These are phyloP conservation scores for Dolichallabes microphthalmus DNA, from an alignment of 2,113 vertebrate genomes.

Conservation along the genomic window DNA sequence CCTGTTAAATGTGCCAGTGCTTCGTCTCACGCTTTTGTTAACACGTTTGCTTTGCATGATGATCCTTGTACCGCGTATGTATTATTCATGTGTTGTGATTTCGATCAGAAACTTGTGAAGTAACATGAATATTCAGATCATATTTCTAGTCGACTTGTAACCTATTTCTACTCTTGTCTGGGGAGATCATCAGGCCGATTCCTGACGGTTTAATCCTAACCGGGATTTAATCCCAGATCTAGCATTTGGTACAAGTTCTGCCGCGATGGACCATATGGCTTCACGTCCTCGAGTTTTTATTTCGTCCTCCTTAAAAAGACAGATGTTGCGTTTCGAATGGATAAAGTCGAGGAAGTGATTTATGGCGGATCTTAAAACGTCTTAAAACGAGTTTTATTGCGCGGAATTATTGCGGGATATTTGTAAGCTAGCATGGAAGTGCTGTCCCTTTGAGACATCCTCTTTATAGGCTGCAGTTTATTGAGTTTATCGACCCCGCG, in stretches of 20 bases:
- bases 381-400: not conserved
- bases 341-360: not conserved
- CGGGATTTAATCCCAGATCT: slow-evolving; percentile 3
- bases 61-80: slow-evolving; percentile 5
- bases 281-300: slow-evolving; percentile 22
- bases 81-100: slow-evolving; percentile 22
- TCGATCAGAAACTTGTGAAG: not conserved
- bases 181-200: not conserved
- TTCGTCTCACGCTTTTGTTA: slow-evolving; percentile 4
- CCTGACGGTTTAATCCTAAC: not conserved
- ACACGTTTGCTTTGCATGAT: not conserved
- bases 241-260: slow-evolving; percentile 1
- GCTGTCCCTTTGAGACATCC: not conserved
- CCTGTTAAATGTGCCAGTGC: not conserved
- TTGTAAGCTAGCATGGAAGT: not conserved
- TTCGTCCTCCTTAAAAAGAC: slow-evolving; percentile 24
- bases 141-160: not conserved
- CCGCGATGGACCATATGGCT: not conserved
- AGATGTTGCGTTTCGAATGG: slow-evolving; percentile 5
- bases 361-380: not conserved
- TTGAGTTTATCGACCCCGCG: slow-evolving; percentile 6
- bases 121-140: not conserved
- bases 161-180: not conserved
- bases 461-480: slow-evolving; percentile 9
- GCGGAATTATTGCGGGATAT: not conserved